Base-by-base conservation (phyloP, 2,113 vertebrate species). In the Hippopotamus amphibius region DNA sequence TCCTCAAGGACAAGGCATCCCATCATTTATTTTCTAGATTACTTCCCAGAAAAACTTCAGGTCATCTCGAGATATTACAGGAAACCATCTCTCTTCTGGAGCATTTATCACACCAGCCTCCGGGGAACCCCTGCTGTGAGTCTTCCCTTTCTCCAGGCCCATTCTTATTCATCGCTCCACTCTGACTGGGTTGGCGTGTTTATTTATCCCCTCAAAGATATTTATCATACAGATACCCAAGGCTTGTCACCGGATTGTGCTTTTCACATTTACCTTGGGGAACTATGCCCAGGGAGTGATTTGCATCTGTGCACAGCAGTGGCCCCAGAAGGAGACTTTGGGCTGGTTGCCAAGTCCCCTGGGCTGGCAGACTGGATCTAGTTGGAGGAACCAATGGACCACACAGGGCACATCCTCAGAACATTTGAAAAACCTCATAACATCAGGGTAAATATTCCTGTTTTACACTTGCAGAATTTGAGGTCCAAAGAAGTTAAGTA, bases 171-270 rank as follows among this genome's bases (percentile, higher is more conserved):
- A 53, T 82, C 2, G 21, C 46, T 84, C 74, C 41, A 66, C 46
- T 33, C 8, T 61, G 77, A 30, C 61, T 77, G 63, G 63, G 41
- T n/a, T 14, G 17, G 74, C 30, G 30, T 80, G 26, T 48, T 92
- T 81, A 81, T 85, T 77, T 66, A 87, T 80, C 41, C 5, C 53
- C 66, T 81, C 16, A 61, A 89, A 95, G 72, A 63, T 61, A 86
- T 87, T 83, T 71, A 82, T 89, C 41, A 81, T 14, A 77, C 57
- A 65, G 95, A 88, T 84, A 28, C 83, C 24, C 72, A 88, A 61
- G 69, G 57, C 74, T 69, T 71, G 68, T 92, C 59, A 11, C 19
- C 72, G 61, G 43, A 37, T 74, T 1, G 7, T n/a, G 11, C 2
- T 59, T 80, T 93, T 93, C n/a, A 66, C 53, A n/a, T 43, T 72